A percentile compares a stretch with the other conserved stretches of the same genome.
phyloP scores from a whole-genome alignment of 2,113 vertebrate genomes.

The Chaenogobius annularis region DNA sequence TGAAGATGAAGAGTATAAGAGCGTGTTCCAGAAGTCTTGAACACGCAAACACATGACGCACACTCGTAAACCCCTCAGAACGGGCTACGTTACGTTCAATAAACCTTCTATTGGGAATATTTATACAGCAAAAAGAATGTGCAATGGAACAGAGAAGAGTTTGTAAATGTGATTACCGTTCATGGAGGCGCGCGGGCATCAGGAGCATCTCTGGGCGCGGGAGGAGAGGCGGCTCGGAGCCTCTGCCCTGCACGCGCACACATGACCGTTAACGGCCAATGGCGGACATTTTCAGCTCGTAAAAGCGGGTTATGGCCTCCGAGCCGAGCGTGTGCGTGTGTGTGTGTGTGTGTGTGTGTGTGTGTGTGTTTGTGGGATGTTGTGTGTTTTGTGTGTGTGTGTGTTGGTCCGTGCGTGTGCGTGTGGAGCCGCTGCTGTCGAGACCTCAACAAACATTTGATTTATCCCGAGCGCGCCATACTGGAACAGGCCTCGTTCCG shows the following conservation, averaged over 20 bases:
- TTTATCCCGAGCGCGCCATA: not conserved
- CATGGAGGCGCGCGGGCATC: conserved; percentile 40
- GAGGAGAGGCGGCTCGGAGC: conserved; percentile 17
- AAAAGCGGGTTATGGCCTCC: conserved; percentile 47
- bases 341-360: conserved; percentile 9
- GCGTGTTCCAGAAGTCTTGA: not conserved
- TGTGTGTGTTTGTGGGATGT: conserved; percentile 3
- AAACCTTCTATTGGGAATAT: not conserved
- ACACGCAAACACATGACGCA: not conserved
- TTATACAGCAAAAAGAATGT: no score
- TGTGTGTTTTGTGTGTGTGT: not conserved
- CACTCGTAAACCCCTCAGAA: no score
- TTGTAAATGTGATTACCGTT: conserved; percentile 33
- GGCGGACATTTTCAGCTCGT: conserved; percentile 30
- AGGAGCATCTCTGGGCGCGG: conserved; percentile 47
- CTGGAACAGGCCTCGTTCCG: not conserved
- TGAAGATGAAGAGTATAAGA: no score
- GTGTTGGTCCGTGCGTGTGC: conserved; percentile 12
- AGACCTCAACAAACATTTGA: conserved; percentile 22
- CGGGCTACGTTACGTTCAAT: no score
- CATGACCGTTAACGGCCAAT: conserved; percentile 63
- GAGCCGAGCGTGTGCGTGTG: conserved; percentile 16
- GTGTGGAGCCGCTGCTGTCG: conserved; percentile 29
- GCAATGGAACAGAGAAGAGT: not conserved
- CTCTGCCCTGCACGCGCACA: conserved; percentile 45